Percentiles rank a stretch among this genome's conserved stretches.
Evolutionary conservation across 2,797 vertebrate species (phyloP).

Genomic region (Sebastes trivittatus): DNA sequence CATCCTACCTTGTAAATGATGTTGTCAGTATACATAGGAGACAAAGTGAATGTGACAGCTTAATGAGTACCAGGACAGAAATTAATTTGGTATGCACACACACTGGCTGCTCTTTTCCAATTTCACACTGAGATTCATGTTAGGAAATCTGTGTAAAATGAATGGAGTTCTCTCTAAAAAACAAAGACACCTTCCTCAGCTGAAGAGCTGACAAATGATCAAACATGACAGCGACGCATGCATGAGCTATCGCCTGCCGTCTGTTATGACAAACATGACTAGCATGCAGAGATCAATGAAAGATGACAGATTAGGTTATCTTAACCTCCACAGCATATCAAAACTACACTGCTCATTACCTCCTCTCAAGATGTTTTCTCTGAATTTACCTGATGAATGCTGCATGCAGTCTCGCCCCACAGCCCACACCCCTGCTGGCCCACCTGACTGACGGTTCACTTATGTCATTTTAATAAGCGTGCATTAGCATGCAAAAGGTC

Average conservation of each 20-base stretch:
- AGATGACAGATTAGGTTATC: constrained; percentile 71
- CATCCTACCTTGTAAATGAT: neutral
- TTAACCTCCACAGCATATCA: constrained; percentile 56
- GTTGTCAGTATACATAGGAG: constrained; percentile 11
- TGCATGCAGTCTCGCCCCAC: constrained; percentile 2
- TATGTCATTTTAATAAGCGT: constrained; percentile 59
- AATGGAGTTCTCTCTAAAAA: constrained; percentile 37
- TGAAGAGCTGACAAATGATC: constrained; percentile 56
- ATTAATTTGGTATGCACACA: constrained; percentile 13
- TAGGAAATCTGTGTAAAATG: constrained; percentile 31
- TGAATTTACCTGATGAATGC: constrained; percentile 51
- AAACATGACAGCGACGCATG: constrained; percentile 62
- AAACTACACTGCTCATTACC: constrained; percentile 58
- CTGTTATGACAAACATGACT: constrained; percentile 63
- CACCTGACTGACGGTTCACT: constrained; percentile 41
- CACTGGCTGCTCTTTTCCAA: neutral
- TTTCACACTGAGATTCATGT: constrained; percentile 27
- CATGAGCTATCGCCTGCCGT: constrained; percentile 56
- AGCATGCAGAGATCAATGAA: constrained; percentile 61
- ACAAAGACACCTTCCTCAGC: constrained; percentile 39
- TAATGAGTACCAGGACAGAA: neutral
- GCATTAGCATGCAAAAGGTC: constrained; percentile 55
- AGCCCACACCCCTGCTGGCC: constrained; percentile 32
- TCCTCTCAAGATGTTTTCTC: constrained; percentile 50
- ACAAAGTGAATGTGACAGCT: constrained; percentile 26